A percentile compares a stretch with the other conserved stretches of the same genome.
Evolutionary conservation across 1,140 invertebrate species (phyloP).

Genomic region (Drosophila mojavensis): DNA sequence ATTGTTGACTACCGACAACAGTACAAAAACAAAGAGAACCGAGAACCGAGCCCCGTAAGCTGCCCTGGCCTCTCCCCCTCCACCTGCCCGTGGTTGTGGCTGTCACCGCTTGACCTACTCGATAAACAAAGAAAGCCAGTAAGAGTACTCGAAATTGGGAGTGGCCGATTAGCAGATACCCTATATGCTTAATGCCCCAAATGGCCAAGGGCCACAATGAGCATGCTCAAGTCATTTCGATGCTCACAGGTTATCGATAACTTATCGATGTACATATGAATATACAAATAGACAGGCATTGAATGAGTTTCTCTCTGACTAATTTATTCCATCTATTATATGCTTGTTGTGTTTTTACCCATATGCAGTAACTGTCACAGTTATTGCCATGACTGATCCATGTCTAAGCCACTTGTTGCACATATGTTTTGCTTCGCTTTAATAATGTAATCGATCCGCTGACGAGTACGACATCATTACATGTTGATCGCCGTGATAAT

Average conservation of each 20-base stretch:
- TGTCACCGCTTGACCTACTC: conserved; percentile 25
- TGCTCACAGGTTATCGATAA: neutral
- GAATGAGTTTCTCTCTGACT: no score
- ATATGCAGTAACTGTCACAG: no score
- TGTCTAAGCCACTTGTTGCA: no score
- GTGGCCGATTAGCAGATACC: neutral
- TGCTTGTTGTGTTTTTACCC: no score
- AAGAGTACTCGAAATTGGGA: neutral
- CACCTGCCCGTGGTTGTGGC: neutral
- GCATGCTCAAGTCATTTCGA: neutral
- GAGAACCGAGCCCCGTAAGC: neutral
- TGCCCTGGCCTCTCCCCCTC: neutral
- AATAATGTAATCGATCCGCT: neutral
- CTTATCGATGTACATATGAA: neutral
- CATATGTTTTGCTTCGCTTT: neutral
- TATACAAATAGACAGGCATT: no score
- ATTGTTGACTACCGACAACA: conserved; percentile 78
- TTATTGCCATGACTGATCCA: no score
- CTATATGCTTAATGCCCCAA: neutral
- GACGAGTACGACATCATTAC: neutral
- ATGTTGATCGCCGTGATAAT: conserved; percentile 14
- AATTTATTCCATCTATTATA: no score
- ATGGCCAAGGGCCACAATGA: neutral
- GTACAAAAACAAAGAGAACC: conserved; percentile 6
- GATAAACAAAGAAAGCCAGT: neutral